Evolutionary conservation across 2,888 invertebrate genomes (phyloP), one percentile per base, ranked within the genome.

Genomic region (Zygaena filipendulae): DNA sequence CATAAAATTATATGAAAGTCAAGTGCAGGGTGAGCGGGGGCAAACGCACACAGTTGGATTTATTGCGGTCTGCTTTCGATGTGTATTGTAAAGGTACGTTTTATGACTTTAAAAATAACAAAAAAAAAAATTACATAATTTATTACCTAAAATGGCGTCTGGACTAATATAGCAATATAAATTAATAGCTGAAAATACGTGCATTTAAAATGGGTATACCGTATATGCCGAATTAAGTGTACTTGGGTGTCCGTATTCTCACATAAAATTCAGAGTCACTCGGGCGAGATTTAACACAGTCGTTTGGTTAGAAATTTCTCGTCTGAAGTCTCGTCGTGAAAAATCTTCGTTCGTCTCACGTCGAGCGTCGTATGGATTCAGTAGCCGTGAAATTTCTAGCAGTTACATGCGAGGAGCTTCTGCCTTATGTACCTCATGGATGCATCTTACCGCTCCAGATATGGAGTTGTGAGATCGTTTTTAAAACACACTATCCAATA

Each of bases 1-100:
- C 77, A 75, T 74, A 71, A 75, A 75, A 74, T 77, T 75, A 79
- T 71, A 75, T 77, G 67, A 79, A 77, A 77, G 75, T 75, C 79
- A 72, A 75, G 70, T 63, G 67, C 67, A 67, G 71, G 59, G 64
- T 59, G 66, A 66, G 68, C 63, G 68, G 59, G 64, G 71, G 70
- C 68, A 74, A 70, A 60, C 60, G 59, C 61, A 57, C 59, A 52
- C 52, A 35, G 46, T 42, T 34, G 52, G 63, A 77, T 77, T 77
- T 79, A 79, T 77, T 58, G 63, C 67, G 67, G 74, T 60, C 70
- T 71, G 77, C 59, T 66, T 63, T 69, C 66, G 71, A 75, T 70
- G 68, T 68, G 67, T 66, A 71, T 77, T 75, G 74, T 75, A 47
- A 61, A 59, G 58, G 48, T 53, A 43, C 43, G 47, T 50, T 68